Evolutionary conservation across 2,888 invertebrate species (phyloP).

Genomic region (Eremobia ochroleuca): DNA sequence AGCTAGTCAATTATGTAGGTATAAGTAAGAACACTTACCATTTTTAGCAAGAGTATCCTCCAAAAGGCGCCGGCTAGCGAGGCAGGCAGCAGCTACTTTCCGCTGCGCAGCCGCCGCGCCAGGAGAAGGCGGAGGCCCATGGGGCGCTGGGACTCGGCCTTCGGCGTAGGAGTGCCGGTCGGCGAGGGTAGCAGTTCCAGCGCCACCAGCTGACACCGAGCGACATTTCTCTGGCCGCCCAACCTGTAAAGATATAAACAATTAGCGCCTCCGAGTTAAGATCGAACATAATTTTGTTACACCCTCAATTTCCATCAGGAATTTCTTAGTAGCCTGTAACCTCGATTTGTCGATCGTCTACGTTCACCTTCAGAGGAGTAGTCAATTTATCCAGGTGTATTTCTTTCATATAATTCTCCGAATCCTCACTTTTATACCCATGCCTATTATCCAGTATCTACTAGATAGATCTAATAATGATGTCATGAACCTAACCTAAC

Average conservation of each 20-base stretch:
- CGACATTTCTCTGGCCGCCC: constrained; percentile 82
- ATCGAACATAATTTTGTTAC: background rate
- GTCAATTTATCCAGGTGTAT: background rate
- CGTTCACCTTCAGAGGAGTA: background rate
- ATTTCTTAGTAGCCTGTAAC: background rate
- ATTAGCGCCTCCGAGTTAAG: background rate
- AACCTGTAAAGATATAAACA: constrained; percentile 76
- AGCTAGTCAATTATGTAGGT: background rate
- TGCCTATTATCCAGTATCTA: background rate
- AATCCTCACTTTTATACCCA: background rate
- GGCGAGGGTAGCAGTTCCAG: constrained; percentile 69
- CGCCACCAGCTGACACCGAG: constrained; percentile 82
- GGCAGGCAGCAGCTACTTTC: constrained; percentile 85
- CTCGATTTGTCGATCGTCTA: background rate
- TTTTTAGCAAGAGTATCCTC: constrained; percentile 92
- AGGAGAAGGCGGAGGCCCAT: constrained; percentile 86
- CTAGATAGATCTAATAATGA: background rate
- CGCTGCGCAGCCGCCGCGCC: constrained; percentile 81
- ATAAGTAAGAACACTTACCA: constrained; percentile 79
- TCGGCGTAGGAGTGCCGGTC: constrained; percentile 84
- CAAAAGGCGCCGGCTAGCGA: constrained; percentile 92
- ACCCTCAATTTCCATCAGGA: background rate
- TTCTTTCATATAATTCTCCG: background rate
- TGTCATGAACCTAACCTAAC: no score
- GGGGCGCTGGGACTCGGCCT: constrained; percentile 85